These are phyloP conservation scores for Desoria tigrina DNA, from an alignment of 2,888 invertebrate species.

Conservation along the genomic window DNA sequence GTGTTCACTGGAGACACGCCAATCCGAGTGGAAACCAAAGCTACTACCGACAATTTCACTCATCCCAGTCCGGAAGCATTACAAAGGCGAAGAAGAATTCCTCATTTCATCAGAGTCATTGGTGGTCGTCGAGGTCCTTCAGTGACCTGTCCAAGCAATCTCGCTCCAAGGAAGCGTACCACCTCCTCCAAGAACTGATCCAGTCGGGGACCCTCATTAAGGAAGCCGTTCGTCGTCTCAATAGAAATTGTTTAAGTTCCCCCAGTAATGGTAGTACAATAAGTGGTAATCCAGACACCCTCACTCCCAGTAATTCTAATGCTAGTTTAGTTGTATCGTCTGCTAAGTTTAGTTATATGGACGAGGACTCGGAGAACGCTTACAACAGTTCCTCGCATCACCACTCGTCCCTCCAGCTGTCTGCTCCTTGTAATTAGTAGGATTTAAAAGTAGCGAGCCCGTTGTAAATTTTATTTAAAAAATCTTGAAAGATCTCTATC, in stretches of 20 bases:
- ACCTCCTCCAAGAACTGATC: slow-evolving; percentile 43
- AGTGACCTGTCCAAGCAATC: slow-evolving; percentile 40
- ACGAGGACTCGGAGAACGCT: slow-evolving; percentile 5
- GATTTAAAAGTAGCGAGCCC: not conserved
- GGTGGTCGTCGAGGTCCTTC: slow-evolving; percentile 37
- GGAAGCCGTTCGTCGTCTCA: slow-evolving; percentile 46
- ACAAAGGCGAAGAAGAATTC: slow-evolving; percentile 36
- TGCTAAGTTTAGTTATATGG: slow-evolving; percentile 18
- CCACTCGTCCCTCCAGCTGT: slow-evolving; percentile 6
- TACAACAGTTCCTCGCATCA: not conserved
- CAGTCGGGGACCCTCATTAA: slow-evolving; percentile 46
- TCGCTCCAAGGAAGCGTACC: slow-evolving; percentile 42
- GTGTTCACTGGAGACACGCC: slow-evolving; percentile 15
- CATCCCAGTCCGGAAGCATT: slow-evolving; percentile 43
- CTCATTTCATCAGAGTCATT: slow-evolving; percentile 34
- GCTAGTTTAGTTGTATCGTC: slow-evolving; percentile 18
- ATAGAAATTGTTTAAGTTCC: slow-evolving; percentile 43
- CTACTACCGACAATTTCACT: slow-evolving; percentile 39
- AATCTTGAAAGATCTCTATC: slow-evolving; percentile 24
- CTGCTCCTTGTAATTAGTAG: slow-evolving; percentile 19
- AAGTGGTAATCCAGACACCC: slow-evolving; percentile 16
- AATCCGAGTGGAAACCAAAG: slow-evolving; percentile 24
- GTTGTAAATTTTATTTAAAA: slow-evolving; percentile 5
- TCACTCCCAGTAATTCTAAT: slow-evolving; percentile 18
- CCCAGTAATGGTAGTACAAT: slow-evolving; percentile 12